A percentile compares a stretch with the other conserved stretches of the same genome.
Evolutionary conservation across 1,140 invertebrate species (phyloP).

Genomic region (Dryas iulia): DNA sequence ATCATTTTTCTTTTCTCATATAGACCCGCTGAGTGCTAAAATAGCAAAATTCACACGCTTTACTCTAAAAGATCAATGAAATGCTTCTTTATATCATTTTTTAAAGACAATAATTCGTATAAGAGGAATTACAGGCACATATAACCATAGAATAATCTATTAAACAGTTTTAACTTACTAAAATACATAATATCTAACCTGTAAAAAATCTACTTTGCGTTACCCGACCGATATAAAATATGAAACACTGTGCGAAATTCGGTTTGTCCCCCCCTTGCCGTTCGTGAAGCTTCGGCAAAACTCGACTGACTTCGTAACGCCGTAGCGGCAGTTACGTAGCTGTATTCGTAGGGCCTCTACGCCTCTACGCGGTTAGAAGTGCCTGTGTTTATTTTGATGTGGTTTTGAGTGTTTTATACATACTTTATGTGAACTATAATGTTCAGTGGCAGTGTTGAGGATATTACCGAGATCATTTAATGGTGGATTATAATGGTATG

Average conservation of each 20-base stretch:
- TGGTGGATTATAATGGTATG: conserved; percentile 72
- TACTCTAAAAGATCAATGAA: too few species aligned
- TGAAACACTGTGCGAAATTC: conserved; percentile 73
- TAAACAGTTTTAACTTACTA: neutral
- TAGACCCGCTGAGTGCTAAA: too few species aligned
- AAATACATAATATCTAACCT: neutral
- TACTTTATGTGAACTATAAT: conserved; percentile 46
- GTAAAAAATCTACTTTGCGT: neutral
- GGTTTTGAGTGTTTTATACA: conserved; percentile 43
- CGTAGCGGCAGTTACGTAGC: conserved; percentile 73
- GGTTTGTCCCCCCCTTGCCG: conserved; percentile 46
- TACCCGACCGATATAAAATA: conserved; percentile 63
- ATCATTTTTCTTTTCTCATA: too few species aligned
- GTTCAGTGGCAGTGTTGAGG: conserved; percentile 53
- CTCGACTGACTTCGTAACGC: conserved; percentile 55
- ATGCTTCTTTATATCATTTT: too few species aligned
- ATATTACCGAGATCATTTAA: conserved; percentile 49
- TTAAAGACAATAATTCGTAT: too few species aligned
- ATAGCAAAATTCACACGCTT: too few species aligned
- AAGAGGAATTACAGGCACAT: neutral
- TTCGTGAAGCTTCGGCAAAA: conserved; percentile 48
- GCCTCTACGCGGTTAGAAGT: conserved; percentile 26
- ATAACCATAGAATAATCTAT: neutral
- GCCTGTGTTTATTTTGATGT: conserved; percentile 49
- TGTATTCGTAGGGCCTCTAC: conserved; percentile 40